Evolutionary conservation across 1,140 invertebrate species (phyloP).

Genomic region (Solenopsis fugax): DNA sequence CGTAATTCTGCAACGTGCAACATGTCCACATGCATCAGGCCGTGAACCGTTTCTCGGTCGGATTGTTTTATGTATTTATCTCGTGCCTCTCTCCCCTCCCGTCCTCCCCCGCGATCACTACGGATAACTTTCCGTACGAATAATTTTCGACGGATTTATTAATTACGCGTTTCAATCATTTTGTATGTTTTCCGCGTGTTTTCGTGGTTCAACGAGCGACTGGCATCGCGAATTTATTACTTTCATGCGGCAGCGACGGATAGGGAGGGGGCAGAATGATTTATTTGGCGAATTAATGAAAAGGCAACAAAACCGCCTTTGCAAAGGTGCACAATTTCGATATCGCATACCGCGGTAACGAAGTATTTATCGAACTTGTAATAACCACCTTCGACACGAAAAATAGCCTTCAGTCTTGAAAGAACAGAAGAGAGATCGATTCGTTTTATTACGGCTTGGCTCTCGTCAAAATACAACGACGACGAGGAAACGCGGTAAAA

Average conservation of each 20-base stretch:
- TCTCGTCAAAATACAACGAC: not conserved
- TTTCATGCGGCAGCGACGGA: not conserved
- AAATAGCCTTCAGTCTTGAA: not conserved
- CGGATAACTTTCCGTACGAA: slow-evolving; percentile 45
- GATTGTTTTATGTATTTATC: slow-evolving; percentile 43
- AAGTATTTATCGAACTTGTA: slow-evolving; percentile 27
- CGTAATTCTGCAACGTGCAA: slow-evolving; percentile 4
- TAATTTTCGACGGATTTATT: slow-evolving; percentile 60
- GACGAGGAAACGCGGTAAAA: not conserved
- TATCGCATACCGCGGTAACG: not conserved
- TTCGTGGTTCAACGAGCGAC: slow-evolving; percentile 52
- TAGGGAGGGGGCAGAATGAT: slow-evolving; percentile 25
- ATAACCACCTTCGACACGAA: not conserved
- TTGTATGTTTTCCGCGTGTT: slow-evolving; percentile 48
- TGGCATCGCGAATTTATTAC: slow-evolving; percentile 51
- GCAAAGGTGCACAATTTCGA: slow-evolving; percentile 25
- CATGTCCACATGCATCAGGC: not conserved
- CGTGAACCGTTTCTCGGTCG: slow-evolving; percentile 24
- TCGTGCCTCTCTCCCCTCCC: not conserved
- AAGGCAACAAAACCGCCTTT: slow-evolving; percentile 33
- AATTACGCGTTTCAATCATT: slow-evolving; percentile 61
- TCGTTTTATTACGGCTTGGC: not conserved
- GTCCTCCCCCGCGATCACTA: not conserved
- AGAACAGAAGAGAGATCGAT: not conserved
- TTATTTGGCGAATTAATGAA: slow-evolving; percentile 57